Evolutionary conservation across 2,113 vertebrate genomes (phyloP), one percentile per base, ranked within the genome.

Genomic region (Abramis brama): DNA sequence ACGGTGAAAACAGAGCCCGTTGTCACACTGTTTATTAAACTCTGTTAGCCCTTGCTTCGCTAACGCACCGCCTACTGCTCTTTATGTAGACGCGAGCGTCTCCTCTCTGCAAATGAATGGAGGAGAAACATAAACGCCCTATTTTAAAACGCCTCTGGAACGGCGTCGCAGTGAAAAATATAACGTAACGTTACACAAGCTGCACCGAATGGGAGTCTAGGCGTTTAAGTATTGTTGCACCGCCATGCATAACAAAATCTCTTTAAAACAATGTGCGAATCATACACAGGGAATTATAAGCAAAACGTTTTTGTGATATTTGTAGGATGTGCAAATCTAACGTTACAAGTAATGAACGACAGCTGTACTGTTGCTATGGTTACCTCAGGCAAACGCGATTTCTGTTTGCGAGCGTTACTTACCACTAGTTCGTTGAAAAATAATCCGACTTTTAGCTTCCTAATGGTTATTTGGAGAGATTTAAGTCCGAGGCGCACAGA

Each of bases 81-180:
- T 91, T 90, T 90, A 90, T 90, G 91, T 92, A 89, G 90, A 86
- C 83, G 79, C 81, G 81, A 70, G 30, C 50, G 43, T 23, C 50
- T 57, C 86, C 89, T 89, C 85, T 91, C 93, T 87, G 90, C 94
- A 91, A 94, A 95, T 95, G 93, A 94, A 93, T 93, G 91, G 86
- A 86, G 84, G 89, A 90, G 89, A 88, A 91, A 90, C 88, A 82
- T 87, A 87, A 91, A 93, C 94, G 93, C 94, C 94, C 94, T 93
- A 57, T 89, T 89, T 93, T 90, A 86, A 87, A 92, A 87, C 86
- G 83, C 79, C 89, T 85, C 87, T 87, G 25, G 43, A 83, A 79
- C 25, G 89, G 89, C 91, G 90, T 91, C 93, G 90, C 91, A 88
- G 85, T 77, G 60, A 88, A 88, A 91, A 92, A 82, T 89, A 76